A percentile compares a stretch with the other conserved stretches of the same genome.
Evolutionary conservation across 2,113 vertebrate genomes (phyloP).

Genomic region (Macrotus californicus): DNA sequence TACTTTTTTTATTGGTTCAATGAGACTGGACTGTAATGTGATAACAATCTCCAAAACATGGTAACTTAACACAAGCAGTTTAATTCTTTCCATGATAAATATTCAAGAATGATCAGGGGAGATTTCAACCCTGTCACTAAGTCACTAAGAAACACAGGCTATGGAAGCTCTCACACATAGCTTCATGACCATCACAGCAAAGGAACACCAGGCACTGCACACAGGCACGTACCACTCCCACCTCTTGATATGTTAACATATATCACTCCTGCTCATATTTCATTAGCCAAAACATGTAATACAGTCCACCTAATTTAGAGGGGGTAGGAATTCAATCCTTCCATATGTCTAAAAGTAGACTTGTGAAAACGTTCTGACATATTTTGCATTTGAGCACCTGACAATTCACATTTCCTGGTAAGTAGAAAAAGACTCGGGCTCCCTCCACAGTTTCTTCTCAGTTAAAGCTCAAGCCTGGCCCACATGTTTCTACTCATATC

Average conservation of each 20-base stretch:
- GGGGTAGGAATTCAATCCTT: not conserved
- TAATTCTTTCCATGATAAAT: not conserved
- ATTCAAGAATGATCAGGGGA: not conserved
- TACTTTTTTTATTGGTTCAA: not conserved
- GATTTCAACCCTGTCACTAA: not conserved
- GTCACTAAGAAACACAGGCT: not conserved
- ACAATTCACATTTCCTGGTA: slow-evolving; percentile 14
- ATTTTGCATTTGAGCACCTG: not conserved
- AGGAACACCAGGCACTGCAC: not conserved
- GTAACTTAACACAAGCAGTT: not conserved
- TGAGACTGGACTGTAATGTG: not conserved
- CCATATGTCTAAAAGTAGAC: not conserved
- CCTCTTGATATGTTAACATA: not conserved
- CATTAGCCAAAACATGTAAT: not conserved
- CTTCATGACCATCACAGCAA: not conserved
- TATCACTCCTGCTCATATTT: not conserved
- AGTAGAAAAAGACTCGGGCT: not conserved
- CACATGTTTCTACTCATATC: not conserved
- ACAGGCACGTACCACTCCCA: too few relatives aligned
- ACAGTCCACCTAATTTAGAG: not conserved
- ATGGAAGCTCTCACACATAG: not conserved
- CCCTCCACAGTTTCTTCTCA: not conserved
- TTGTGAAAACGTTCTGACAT: not conserved
- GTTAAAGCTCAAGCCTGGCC: not conserved
- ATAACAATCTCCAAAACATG: not conserved